These are phyloP conservation scores for Ochropleura plecta DNA, from an alignment of 2,888 invertebrate species.

Conservation along the genomic window DNA sequence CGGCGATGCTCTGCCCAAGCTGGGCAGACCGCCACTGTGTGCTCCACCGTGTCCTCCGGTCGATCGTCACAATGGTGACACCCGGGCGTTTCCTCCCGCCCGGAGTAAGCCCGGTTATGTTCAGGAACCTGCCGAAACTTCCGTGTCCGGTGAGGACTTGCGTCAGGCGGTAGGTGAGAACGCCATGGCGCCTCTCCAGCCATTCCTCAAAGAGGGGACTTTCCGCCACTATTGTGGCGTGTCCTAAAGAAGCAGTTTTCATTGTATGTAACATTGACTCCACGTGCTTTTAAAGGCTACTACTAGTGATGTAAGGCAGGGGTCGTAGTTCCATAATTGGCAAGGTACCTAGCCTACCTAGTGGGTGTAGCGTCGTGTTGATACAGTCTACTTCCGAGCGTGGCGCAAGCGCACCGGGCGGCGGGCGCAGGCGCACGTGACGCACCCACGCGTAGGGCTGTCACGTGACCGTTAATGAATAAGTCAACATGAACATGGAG, in stretches of 20 bases:
- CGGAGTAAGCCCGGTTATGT: too few species aligned
- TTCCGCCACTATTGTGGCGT: too few species aligned
- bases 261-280: constrained; percentile 20
- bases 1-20: too few species aligned
- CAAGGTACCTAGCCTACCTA: constrained; percentile 37
- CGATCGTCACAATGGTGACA: too few species aligned
- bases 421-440: constrained; percentile 69
- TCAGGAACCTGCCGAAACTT: too few species aligned
- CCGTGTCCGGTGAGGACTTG: too few species aligned
- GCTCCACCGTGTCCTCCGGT: too few species aligned
- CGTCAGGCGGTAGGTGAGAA: too few species aligned
- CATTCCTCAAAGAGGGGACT: too few species aligned
- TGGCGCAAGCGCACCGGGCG: constrained; percentile 80
- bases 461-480: constrained; percentile 62
- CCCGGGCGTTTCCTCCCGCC: too few species aligned
- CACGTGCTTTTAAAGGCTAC: constrained; percentile 53
- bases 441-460: constrained; percentile 67
- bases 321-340: constrained; percentile 66
- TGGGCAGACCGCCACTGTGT: too few species aligned
- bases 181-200: too few species aligned
- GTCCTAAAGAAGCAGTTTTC: constrained; percentile 58
- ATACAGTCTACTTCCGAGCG: constrained; percentile 78
- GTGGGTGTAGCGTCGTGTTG: constrained; percentile 76
- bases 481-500: constrained; percentile 52
- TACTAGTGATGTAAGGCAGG: constrained; percentile 69